Percentiles rank a stretch among this genome's conserved stretches.
Evolutionary conservation across 2,797 vertebrate species (phyloP).

Genomic region (Aldrovandia affinis): DNA sequence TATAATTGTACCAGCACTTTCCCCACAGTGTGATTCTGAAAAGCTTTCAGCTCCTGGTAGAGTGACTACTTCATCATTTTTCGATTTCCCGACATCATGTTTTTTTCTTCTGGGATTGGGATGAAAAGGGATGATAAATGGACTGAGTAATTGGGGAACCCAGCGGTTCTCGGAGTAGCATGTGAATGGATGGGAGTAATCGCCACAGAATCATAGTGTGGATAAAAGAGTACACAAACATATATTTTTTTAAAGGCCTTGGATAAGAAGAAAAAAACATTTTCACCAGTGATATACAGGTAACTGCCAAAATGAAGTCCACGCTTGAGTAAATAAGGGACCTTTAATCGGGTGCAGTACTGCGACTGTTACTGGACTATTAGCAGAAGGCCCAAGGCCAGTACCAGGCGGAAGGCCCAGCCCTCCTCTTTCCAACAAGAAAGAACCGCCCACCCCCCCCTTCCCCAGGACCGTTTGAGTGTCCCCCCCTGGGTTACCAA

Average conservation of each 20-base stretch:
- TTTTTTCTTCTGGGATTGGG: slow-evolving; percentile 51
- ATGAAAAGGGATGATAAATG: slow-evolving; percentile 71
- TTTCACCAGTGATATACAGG: neutral
- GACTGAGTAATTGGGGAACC: slow-evolving; percentile 55
- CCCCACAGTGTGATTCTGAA: slow-evolving; percentile 72
- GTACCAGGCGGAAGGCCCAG: no score
- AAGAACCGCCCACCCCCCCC: no score
- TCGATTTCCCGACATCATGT: slow-evolving; percentile 66
- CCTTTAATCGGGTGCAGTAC: no score
- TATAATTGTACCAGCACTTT: slow-evolving; percentile 67
- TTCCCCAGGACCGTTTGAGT: no score
- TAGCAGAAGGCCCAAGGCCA: no score
- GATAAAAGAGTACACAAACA: neutral
- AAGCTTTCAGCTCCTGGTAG: slow-evolving; percentile 62
- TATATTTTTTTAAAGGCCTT: neutral
- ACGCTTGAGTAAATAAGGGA: no score
- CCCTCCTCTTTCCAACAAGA: no score
- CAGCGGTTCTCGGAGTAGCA: slow-evolving; percentile 62
- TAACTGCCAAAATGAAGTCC: no score
- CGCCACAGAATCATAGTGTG: neutral
- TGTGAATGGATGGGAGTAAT: neutral
- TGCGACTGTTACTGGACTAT: no score
- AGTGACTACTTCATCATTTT: slow-evolving; percentile 70
- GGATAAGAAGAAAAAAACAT: no score
- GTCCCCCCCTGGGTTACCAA: no score